Conservation (phyloP, 2,113 vertebrate genomes). For the Paralichthys olivaceus region DNA sequence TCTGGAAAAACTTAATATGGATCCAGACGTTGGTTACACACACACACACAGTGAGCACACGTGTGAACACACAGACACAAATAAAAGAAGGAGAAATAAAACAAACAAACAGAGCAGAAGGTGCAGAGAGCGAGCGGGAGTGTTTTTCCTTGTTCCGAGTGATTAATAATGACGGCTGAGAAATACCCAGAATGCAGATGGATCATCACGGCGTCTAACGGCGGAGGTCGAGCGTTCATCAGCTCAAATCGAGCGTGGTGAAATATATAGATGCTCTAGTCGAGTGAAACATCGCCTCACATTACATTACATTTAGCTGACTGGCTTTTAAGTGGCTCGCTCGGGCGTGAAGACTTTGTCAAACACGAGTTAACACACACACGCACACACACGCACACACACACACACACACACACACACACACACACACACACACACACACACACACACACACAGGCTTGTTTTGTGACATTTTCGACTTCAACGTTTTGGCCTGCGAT, state of each 20-base stretch:
- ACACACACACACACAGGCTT: background rate
- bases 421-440: background rate
- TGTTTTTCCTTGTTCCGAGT: slow-evolving; percentile 26
- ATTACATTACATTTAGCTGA: slow-evolving; percentile 46
- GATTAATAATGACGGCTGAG: slow-evolving; percentile 55
- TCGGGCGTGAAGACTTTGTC: slow-evolving; percentile 33
- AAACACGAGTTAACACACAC: slow-evolving; percentile 45
- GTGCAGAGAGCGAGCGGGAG: background rate
- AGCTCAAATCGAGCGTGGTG: slow-evolving; percentile 52
- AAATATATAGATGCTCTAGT: slow-evolving; percentile 53
- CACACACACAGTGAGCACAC: no score
- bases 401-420: background rate
- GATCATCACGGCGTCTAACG: slow-evolving; percentile 25
- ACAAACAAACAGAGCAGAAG: background rate
- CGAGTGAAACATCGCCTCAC: slow-evolving; percentile 38
- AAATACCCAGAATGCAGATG: slow-evolving; percentile 56
- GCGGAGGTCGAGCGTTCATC: slow-evolving; percentile 45
- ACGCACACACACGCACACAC: background rate
- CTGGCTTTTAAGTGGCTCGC: slow-evolving; percentile 53
- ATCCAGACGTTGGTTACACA: no score
- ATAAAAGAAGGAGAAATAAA: background rate
- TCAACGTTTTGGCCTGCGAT: no score
- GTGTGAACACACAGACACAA: no score
- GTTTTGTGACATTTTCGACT: no score
- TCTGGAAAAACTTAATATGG: no score